phyloP scores from a whole-genome alignment of 2,113 vertebrate genomes.

The Myiagra hebetior region DNA sequence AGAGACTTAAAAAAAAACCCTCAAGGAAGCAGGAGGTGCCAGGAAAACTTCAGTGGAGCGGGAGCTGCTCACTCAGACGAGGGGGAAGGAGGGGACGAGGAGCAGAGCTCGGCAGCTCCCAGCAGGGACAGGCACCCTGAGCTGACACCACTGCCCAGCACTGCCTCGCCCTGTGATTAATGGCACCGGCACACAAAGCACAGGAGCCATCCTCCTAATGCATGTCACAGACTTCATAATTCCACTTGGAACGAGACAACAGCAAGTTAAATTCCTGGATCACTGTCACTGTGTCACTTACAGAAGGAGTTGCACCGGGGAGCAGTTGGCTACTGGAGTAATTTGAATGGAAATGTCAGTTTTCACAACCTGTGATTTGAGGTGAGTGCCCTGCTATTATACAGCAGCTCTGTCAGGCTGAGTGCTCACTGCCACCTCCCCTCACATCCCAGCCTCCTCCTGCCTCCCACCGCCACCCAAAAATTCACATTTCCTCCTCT shows the following conservation, averaged over 20 bases:
- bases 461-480: background rate
- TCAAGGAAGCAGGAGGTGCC: background rate
- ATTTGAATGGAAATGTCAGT: conserved; percentile 69
- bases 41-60: background rate
- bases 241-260: conserved; percentile 50
- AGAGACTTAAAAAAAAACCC: background rate
- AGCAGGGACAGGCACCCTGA: background rate
- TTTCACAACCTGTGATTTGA: conserved; percentile 63
- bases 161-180: conserved; percentile 6
- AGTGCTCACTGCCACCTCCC: background rate
- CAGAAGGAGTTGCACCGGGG: conserved; percentile 23
- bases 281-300: conserved; percentile 50
- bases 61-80: background rate
- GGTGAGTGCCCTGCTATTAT: conserved; percentile 55
- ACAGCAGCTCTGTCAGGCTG: conserved; percentile 36
- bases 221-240: conserved; percentile 47
- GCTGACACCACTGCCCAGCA: background rate
- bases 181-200: background rate
- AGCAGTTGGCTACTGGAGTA: conserved; percentile 46
- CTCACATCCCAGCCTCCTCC: background rate
- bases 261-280: conserved; percentile 56
- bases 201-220: conserved; percentile 40
- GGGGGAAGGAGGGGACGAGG: background rate
- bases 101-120: background rate
- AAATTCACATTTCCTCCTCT: background rate